Percentiles rank a stretch among this genome's conserved stretches.
These are phyloP conservation scores for Tenthredo scrophulariae DNA, from an alignment of 2,888 invertebrate species.

Conservation along the genomic window DNA sequence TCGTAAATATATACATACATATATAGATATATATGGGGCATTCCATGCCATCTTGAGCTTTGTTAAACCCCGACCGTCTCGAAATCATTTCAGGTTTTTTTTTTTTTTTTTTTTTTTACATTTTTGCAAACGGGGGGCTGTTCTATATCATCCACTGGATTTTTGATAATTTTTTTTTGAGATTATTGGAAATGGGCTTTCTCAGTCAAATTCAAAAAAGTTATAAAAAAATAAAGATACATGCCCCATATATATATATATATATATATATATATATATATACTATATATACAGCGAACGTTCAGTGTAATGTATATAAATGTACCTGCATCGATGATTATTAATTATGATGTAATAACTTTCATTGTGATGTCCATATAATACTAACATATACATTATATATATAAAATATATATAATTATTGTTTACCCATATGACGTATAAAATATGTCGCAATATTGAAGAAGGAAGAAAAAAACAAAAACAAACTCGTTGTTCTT, in stretches of 20 bases:
- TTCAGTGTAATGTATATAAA: constrained; percentile 58
- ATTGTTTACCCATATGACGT: constrained; percentile 60
- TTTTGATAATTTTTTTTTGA: no score
- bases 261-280: background rate
- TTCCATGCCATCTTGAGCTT: no score
- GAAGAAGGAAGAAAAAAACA: background rate
- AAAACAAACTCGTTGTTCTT: background rate
- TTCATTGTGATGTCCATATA: constrained; percentile 66
- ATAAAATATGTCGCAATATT: constrained; percentile 58
- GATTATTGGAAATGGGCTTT: no score
- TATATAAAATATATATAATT: constrained; percentile 48
- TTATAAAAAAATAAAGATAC: no score
- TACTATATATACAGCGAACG: constrained; percentile 14
- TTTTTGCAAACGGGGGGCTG: no score
- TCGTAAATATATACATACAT: background rate
- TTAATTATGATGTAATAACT: constrained; percentile 3
- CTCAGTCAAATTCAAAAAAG: no score
- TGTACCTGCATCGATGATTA: constrained; percentile 62
- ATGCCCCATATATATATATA: no score
- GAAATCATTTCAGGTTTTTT: no score
- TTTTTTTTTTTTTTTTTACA: no score
- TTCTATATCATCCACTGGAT: no score
- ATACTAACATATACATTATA: constrained; percentile 62
- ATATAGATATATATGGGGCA: background rate
- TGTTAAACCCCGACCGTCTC: no score